Evolutionary conservation across 1,140 invertebrate genomes (phyloP), one percentile per base, ranked within the genome.

Genomic region (Hyphantria cunea): DNA sequence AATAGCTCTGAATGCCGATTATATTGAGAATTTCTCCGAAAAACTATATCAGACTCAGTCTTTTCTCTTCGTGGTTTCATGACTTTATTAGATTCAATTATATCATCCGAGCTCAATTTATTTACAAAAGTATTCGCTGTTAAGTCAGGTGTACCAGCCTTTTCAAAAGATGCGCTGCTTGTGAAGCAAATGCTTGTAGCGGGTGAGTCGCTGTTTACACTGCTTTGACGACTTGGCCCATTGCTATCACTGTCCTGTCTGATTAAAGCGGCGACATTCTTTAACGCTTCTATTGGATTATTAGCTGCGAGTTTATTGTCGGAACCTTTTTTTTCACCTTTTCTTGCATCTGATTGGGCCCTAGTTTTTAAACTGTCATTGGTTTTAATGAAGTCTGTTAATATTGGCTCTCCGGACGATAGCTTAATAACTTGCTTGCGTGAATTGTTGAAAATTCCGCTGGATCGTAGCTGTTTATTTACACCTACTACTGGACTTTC

Each of bases 1-100:
- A 86, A 66, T 54, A 92, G 75, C 87, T 93, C 81, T 89, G 92
- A 73, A 91, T 93, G 89, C 92, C 92, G 75, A 93, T 94, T 92
- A 93, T 95, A 95, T 86, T 74, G 93, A 84, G 92, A 89, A 75
- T 82, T 89, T 70, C 93, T 94, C 67, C 94, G 92, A 75, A 94
- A 93, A 37, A 96, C 93, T 77, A 96, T 96, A 82, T 96, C 95
- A 56, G 95, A 96, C 88, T 97, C 96, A 74, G 96, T 96, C 90
- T 96, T 96, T 92, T 97, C 95, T 68, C 96, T 92, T 72, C 96
- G 93, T 13, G 95, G 95, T 74, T 93, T 92, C 66, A 89, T 76
- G 11, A 72, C 78, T 50, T 63, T 78, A 41, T 63, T 78, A 41
- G 33, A 25, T 32, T 54, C 41, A 9, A 45, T 53, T 37, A 60